Percentiles rank a stretch among this genome's conserved stretches.
Evolutionary conservation across 2,797 vertebrate genomes (phyloP).

Genomic region (Tragelaphus oryx): DNA sequence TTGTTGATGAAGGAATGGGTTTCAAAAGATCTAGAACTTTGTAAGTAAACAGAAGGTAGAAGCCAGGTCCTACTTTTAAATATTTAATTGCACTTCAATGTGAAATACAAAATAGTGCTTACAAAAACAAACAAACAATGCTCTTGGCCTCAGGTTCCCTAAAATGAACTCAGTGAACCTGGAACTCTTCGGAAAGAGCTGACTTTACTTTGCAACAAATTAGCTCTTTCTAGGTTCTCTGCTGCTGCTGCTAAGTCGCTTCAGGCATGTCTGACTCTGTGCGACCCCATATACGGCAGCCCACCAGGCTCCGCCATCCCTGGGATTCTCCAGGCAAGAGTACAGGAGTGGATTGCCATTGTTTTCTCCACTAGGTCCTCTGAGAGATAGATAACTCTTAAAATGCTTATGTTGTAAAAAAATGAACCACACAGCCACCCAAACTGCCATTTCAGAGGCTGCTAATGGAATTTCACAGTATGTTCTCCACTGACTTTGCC

Average conservation of each 20-base stretch:
- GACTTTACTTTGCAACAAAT: neutral
- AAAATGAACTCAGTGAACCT: neutral
- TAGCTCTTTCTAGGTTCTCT: neutral
- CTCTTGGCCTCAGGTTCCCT: neutral
- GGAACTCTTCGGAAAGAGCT: neutral
- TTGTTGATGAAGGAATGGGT: neutral
- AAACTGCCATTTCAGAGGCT: neutral
- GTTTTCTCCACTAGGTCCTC: neutral
- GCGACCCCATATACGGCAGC: too few relatives aligned
- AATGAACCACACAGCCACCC: neutral
- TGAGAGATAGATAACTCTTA: neutral
- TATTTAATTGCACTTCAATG: neutral
- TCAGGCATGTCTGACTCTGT: accelerated
- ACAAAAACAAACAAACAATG: neutral
- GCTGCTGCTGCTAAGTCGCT: too few relatives aligned
- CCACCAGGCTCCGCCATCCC: accelerated
- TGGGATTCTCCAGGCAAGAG: too few relatives aligned
- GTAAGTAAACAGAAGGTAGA: neutral
- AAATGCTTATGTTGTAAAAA: neutral
- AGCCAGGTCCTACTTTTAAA: neutral
- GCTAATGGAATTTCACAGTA: neutral
- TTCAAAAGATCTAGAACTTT: neutral
- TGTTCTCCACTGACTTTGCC: neutral
- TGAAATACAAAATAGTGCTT: neutral
- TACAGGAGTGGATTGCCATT: too few relatives aligned